Percentiles rank a stretch among this genome's conserved stretches.
phyloP scores from a whole-genome alignment of 2,888 invertebrate species.

The Standfussiana lucernea region DNA sequence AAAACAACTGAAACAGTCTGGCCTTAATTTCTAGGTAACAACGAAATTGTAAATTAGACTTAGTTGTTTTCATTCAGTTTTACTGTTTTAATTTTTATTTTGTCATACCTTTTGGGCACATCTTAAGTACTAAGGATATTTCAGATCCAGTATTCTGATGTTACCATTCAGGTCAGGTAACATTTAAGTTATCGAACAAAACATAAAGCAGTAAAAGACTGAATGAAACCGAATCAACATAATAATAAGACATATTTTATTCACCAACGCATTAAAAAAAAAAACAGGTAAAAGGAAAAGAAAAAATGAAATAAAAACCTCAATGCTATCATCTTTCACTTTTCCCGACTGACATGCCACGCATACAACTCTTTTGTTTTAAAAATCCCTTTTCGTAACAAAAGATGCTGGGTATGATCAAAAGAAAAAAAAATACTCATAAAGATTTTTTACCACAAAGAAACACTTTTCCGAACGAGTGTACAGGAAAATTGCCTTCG shows the following conservation, averaged over 20 bases:
- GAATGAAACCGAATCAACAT: not conserved
- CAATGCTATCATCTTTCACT: slow-evolving; percentile 46
- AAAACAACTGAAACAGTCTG: not conserved
- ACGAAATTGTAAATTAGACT: not conserved
- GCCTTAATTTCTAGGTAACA: not conserved
- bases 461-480: slow-evolving; percentile 74
- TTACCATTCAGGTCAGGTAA: not conserved
- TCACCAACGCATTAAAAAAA: slow-evolving; percentile 23
- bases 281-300: slow-evolving; percentile 5
- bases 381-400: slow-evolving; percentile 49
- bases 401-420: slow-evolving; percentile 50
- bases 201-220: not conserved
- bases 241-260: slow-evolving; percentile 30
- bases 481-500: slow-evolving; percentile 74
- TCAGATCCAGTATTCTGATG: not conserved
- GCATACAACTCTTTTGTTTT: slow-evolving; percentile 54
- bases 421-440: slow-evolving; percentile 62
- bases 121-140: not conserved
- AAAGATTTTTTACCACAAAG: slow-evolving; percentile 69
- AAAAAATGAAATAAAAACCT: slow-evolving; percentile 20
- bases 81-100: not conserved
- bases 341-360: slow-evolving; percentile 32
- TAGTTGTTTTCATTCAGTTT: not conserved
- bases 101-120: not conserved
- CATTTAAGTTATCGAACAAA: not conserved